phyloP scores from a whole-genome alignment of 1,140 invertebrate genomes.

The Cotesia typhae region DNA sequence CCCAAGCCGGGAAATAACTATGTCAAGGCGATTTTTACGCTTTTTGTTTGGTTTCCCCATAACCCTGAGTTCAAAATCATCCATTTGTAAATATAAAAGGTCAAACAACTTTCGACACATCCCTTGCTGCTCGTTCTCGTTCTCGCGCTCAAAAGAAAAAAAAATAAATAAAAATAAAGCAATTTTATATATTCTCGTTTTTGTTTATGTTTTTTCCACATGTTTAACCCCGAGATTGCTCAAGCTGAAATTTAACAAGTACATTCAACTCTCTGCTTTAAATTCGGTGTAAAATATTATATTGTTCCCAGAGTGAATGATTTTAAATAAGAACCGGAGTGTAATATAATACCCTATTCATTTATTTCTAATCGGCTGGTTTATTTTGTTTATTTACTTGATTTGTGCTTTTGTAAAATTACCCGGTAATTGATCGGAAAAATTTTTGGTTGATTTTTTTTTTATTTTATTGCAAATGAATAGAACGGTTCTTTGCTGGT shows the following conservation, averaged over 20 bases:
- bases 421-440: not conserved
- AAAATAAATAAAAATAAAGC: no score
- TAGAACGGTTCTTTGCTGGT: constrained; percentile 15
- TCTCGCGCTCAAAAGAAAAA: no score
- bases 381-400: not conserved
- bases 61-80: constrained; percentile 43
- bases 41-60: constrained; percentile 28
- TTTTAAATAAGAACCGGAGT: no score
- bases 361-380: not conserved
- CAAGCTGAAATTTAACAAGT: no score
- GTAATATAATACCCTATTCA: not conserved
- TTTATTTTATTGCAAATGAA: not conserved
- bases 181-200: not conserved
- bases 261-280: no score
- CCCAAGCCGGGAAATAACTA: constrained; percentile 37
- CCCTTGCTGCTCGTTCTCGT: not conserved
- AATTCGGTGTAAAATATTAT: not conserved
- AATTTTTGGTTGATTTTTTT: not conserved
- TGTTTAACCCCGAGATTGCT: no score
- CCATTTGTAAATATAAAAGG: constrained; percentile 27
- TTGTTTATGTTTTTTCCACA: not conserved
- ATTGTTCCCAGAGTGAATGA: not conserved
- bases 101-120: constrained; percentile 10
- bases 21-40: constrained; percentile 44
- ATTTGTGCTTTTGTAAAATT: not conserved